These are phyloP conservation scores for Lagenorhynchus albirostris DNA, from an alignment of 2,113 vertebrate genomes.

Conservation along the genomic window DNA sequence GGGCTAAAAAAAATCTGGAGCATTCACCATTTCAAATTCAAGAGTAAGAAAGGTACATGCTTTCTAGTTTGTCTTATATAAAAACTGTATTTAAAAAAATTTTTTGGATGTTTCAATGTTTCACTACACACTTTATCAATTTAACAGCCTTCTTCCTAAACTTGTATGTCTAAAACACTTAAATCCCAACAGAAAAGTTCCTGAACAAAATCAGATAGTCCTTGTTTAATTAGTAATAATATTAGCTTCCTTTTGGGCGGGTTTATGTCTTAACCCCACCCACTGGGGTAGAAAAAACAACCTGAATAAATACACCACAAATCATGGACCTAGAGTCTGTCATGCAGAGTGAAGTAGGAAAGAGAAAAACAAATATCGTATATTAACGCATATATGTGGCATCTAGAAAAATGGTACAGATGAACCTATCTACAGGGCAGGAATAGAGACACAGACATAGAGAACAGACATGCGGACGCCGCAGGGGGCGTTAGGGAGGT, in stretches of 20 bases:
- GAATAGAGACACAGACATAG: too few species aligned
- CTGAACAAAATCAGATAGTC: background rate
- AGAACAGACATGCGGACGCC: too few species aligned
- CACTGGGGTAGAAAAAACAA: background rate
- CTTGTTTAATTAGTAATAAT: background rate
- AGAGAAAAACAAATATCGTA: too few species aligned
- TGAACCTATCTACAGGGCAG: too few species aligned
- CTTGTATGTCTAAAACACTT: background rate
- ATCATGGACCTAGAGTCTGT: background rate
- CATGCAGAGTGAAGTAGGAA: too few species aligned
- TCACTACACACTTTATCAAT: background rate
- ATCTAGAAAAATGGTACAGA: too few species aligned
- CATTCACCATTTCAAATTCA: constrained; percentile 3
- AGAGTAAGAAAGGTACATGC: background rate
- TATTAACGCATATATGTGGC: too few species aligned
- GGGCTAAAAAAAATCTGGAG: background rate
- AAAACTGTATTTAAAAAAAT: background rate
- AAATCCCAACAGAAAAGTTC: constrained; percentile 2
- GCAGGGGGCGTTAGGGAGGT: too few species aligned
- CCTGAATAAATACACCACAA: background rate
- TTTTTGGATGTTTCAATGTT: background rate
- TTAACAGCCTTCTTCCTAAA: background rate
- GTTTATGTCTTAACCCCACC: background rate
- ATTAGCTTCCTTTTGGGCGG: background rate
- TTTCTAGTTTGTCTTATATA: background rate